phyloP scores from a whole-genome alignment of 2,113 vertebrate genomes.

The Mobula birostris region DNA sequence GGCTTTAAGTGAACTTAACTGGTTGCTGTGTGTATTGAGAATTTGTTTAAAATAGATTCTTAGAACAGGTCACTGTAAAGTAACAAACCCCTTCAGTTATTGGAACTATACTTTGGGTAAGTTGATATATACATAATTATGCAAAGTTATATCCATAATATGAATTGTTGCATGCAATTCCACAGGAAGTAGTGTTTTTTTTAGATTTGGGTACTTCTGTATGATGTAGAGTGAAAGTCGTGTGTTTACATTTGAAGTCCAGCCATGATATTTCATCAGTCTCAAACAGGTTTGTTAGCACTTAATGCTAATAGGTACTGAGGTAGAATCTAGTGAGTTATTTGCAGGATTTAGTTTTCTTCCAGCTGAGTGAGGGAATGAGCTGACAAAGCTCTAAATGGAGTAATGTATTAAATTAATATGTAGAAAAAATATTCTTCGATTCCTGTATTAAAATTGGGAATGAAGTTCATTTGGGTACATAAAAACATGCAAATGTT shows the following conservation, averaged over 20 bases:
- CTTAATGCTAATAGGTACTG: not conserved
- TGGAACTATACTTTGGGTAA: not conserved
- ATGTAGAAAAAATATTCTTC: not conserved
- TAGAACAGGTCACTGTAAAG: not conserved
- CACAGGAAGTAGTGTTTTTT: not conserved
- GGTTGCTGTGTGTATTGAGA: not conserved
- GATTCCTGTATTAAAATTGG: not conserved
- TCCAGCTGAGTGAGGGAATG: not conserved
- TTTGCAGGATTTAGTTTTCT: not conserved
- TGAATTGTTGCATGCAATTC: not conserved
- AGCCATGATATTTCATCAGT: not conserved
- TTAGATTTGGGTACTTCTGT: not conserved
- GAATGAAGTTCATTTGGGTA: not conserved
- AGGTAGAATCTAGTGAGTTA: not conserved
- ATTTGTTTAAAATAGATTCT: not conserved
- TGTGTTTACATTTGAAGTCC: not conserved
- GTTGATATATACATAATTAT: not conserved
- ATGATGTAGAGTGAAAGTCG: not conserved
- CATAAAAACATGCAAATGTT: not conserved
- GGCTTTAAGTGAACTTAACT: not conserved
- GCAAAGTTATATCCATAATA: not conserved
- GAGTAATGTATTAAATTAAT: not conserved
- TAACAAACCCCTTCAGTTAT: not conserved
- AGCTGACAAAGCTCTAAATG: not conserved
- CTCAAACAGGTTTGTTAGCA: not conserved